A percentile compares a stretch with the other conserved stretches of the same genome.
phyloP scores from a whole-genome alignment of 2,888 invertebrate genomes.

The Sinotaia quadrata region DNA sequence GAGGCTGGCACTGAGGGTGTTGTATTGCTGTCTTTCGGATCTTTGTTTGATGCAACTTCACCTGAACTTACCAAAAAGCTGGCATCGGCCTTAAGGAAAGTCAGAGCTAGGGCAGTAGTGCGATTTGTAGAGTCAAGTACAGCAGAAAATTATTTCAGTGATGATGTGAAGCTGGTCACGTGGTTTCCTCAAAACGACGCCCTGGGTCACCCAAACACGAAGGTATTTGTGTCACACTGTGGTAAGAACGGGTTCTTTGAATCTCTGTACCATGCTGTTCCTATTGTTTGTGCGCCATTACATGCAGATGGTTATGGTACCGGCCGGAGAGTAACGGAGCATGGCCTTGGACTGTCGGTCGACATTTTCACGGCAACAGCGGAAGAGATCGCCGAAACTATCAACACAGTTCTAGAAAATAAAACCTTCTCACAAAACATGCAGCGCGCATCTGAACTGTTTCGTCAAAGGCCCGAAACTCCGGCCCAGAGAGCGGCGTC shows the following conservation, averaged over 20 bases:
- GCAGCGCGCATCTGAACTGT: slow-evolving; percentile 37
- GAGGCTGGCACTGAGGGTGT: slow-evolving; percentile 37
- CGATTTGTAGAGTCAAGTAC: slow-evolving; percentile 1
- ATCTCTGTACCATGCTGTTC: slow-evolving; percentile 51
- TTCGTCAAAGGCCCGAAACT: slow-evolving; percentile 26
- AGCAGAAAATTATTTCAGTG: not conserved
- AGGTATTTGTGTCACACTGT: slow-evolving; percentile 49
- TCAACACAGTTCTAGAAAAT: slow-evolving; percentile 34
- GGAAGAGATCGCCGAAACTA: slow-evolving; percentile 31
- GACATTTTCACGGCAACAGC: slow-evolving; percentile 31
- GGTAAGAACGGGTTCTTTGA: slow-evolving; percentile 52
- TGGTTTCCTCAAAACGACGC: slow-evolving; percentile 54
- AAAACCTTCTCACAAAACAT: slow-evolving; percentile 30
- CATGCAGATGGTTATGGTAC: slow-evolving; percentile 3
- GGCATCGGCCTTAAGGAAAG: slow-evolving; percentile 31
- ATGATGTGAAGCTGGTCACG: slow-evolving; percentile 29
- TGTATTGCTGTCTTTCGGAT: slow-evolving; percentile 46
- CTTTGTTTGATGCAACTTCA: slow-evolving; percentile 30
- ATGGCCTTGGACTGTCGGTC: slow-evolving; percentile 20
- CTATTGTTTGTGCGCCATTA: slow-evolving; percentile 45
- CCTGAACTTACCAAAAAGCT: slow-evolving; percentile 31
- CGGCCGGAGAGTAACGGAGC: slow-evolving; percentile 4
- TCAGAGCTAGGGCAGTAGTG: slow-evolving; percentile 12
- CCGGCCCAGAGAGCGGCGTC: slow-evolving; percentile 40
- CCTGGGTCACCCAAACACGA: slow-evolving; percentile 43